Percentiles rank a stretch among this genome's conserved stretches.
phyloP scores from a whole-genome alignment of 2,888 invertebrate genomes.

The Luperina nickerlii region DNA sequence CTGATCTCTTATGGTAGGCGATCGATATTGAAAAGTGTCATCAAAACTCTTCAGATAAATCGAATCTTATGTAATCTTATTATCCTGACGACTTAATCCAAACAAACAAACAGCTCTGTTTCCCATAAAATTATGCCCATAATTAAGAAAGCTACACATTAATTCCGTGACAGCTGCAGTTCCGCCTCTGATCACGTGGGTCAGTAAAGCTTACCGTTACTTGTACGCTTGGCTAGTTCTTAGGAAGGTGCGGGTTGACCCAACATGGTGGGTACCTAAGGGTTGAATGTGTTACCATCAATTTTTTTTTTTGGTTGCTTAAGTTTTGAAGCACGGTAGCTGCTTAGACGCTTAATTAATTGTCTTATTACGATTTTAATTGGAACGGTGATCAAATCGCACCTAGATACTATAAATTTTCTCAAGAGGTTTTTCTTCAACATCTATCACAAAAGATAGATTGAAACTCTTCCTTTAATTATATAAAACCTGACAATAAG shows the following conservation, averaged over 20 bases:
- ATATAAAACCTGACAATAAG: background rate
- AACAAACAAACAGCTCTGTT: conserved; percentile 32
- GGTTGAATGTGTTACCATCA: conserved; percentile 34
- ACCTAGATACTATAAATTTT: background rate
- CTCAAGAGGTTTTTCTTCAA: background rate
- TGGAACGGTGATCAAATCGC: background rate
- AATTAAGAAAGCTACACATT: conserved; percentile 45
- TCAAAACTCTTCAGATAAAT: background rate
- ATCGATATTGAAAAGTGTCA: background rate
- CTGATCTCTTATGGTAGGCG: background rate
- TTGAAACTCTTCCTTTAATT: background rate
- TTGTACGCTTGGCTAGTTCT: conserved; percentile 67
- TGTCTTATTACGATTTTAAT: background rate
- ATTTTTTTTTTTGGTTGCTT: background rate
- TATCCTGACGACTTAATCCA: background rate
- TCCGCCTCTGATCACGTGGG: conserved; percentile 60
- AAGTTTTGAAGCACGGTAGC: background rate
- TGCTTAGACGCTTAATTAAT: background rate
- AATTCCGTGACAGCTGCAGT: conserved; percentile 57
- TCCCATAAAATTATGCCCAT: conserved; percentile 38
- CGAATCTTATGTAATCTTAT: background rate
- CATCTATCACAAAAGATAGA: background rate
- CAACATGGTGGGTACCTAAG: conserved; percentile 21
- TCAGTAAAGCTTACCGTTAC: conserved; percentile 70
- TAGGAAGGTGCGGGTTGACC: conserved; percentile 68